Evolutionary conservation across 92 coral and sea anemone genomes (phyloP).

Genomic region (Actinernus sp.): DNA sequence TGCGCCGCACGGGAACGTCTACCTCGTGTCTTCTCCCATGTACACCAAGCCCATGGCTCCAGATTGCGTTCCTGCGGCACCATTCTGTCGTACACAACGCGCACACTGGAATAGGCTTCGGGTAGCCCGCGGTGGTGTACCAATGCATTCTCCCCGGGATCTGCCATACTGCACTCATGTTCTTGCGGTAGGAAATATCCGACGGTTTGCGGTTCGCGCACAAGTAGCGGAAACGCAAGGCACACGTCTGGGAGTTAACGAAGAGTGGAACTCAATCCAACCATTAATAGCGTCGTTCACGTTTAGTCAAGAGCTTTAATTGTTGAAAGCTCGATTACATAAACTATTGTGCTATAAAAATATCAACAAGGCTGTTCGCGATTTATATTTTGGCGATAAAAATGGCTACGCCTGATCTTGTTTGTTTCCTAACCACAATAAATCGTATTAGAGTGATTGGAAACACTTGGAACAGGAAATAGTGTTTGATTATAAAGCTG

Average conservation of each 20-base stretch:
- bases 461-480: too few species aligned
- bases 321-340: background rate
- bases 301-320: slow-evolving; percentile 3
- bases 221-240: background rate
- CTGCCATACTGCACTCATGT: slow-evolving; percentile 4
- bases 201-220: too few species aligned
- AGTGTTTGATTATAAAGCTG: too few species aligned
- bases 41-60: background rate
- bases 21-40: background rate
- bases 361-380: slow-evolving; percentile 1
- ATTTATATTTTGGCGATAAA: slow-evolving; percentile 1
- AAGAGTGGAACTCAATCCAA: background rate
- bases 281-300: background rate
- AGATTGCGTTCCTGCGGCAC: background rate
- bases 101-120: slow-evolving; percentile 15
- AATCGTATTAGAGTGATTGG: too few species aligned
- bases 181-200: too few species aligned
- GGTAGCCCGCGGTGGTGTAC: background rate
- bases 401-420: background rate
- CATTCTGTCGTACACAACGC: slow-evolving; percentile 2
- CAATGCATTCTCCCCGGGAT: background rate
- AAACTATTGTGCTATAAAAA: background rate
- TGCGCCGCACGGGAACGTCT: background rate
- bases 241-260: background rate
- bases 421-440: background rate